Base-by-base conservation (phyloP, 2,888 invertebrate genomes). In the Aelia acuminata region DNA sequence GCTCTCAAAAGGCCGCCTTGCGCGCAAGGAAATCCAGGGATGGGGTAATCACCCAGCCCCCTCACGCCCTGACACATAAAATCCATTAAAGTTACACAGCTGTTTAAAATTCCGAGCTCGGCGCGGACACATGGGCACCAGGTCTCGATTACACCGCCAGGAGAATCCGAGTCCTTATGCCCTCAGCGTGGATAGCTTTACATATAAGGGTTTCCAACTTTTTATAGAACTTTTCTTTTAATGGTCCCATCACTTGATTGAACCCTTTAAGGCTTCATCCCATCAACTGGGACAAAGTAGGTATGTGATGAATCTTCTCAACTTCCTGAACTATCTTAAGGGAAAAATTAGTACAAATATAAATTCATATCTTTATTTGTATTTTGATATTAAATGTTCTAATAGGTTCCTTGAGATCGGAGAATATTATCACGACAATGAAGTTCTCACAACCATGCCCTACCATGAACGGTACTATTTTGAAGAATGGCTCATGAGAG, bases 1-100 rank as follows among this genome's bases (percentile, higher is more conserved):
- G 39, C 11, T 20, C 43, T 43, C 43, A 80, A 80, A 80, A 80
- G 80, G 43, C 5, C n/a, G 80, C 80, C 80, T 80, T 47, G 80
- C 43, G 80, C 80, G 80, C 80, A 80, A 80, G 80, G 80, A 47
- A 80, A 80, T 80, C 80, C 80, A 47, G 8, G 43, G 80, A 80
- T 80, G 43, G 80, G 80, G 80, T 80, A 80, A 80, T 47, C 80
- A 35, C 18, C 63, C 80, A n/a, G 43, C 80, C 80, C 80, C 80
- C 80, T 43, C 80, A 80, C 43, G 43, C n/a, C 39, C 80, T 47
- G 80, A 80, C 80, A 80, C 80, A 80, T 80, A 80, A 80, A 80
- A 80, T 80, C 80, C 80, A 80, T 80, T 80, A 80, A 80, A 80
- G 80, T 80, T 80, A 80, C 80, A 80, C 80, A 80, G 43, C 80